Base-by-base conservation (phyloP, 2,113 vertebrate species). In the Spea multiplicata region DNA sequence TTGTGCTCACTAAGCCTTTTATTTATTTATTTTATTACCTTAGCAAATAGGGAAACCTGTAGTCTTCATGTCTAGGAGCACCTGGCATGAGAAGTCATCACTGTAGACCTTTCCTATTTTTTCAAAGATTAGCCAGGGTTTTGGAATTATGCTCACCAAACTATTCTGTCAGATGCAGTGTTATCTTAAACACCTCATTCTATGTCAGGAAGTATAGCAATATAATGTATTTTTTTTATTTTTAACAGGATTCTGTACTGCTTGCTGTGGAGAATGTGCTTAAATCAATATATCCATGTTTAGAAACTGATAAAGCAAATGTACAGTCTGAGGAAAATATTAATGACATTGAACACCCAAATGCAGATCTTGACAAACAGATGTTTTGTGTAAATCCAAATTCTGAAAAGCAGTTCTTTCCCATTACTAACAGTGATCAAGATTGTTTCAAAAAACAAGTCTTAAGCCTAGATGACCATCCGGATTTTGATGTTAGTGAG, bases 231-330 rank as follows among this genome's bases (percentile, higher is more conserved):
- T 6, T 80, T 83, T n/a, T 74, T 77, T 84, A 79, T 30, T 65
- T 14, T 30, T 48, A 85, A 82, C 76, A 98, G 97, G 96, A 96
- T 77, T 92, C 89, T 77, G 89, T 97, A 66, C 89, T 96, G 67
- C 87, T 89, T 70, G 93, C 95, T 77, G 79, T 98, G 82, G 96
- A 99, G 86, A 91, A 91, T n/a, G 87, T 97, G 78, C 86, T 99
- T 87, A 94, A 90, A 81, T 94, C 94, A 16, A 84, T 95, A 62
- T 99, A 98, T 66, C 84, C 92, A 71, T 81, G 64, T 75, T 0
- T 82, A 77, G 68, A 91, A 77, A 83, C 80, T 86, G 86, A 85
- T 83, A 86, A 85, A 91, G 75, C 86, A 86, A 87, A 88, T 85
- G 76, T 78, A 82, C 88, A 82, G 75, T 85, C 86, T 71, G 84